These are phyloP conservation scores for Boulengeromyrus knoepffleri DNA, from an alignment of 2,113 vertebrate species.

Conservation along the genomic window DNA sequence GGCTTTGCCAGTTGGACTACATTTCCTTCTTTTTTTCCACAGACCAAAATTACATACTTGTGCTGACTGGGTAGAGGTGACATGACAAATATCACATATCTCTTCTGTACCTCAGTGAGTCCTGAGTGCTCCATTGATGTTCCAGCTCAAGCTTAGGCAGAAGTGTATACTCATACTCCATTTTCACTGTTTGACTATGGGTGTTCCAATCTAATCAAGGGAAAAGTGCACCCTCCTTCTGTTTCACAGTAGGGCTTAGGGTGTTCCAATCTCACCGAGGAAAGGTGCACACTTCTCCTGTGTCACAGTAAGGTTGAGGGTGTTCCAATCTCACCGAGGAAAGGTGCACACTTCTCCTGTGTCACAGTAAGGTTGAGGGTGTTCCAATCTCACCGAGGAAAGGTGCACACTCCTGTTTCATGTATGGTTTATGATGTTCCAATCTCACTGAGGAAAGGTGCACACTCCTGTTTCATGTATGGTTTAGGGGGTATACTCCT, in stretches of 20 bases:
- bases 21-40: neutral
- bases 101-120: neutral
- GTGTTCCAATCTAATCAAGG: neutral
- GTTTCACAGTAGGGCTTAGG: neutral
- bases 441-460: neutral
- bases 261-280: neutral
- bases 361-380: too few relatives aligned
- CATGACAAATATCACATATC: neutral
- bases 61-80: neutral
- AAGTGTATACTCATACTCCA: neutral
- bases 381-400: neutral
- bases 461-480: neutral
- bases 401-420: neutral
- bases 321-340: neutral
- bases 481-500: neutral
- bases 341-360: neutral
- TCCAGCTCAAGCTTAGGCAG: neutral
- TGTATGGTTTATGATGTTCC: neutral
- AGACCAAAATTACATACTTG: neutral
- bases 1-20: neutral
- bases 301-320: neutral
- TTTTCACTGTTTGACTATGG: neutral
- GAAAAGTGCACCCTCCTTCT: neutral
- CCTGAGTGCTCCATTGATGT: neutral
- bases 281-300: neutral